A percentile compares a stretch with the other conserved stretches of the same genome.
Evolutionary conservation across 2,888 invertebrate species (phyloP).

Genomic region (Drosophila mercatorum): DNA sequence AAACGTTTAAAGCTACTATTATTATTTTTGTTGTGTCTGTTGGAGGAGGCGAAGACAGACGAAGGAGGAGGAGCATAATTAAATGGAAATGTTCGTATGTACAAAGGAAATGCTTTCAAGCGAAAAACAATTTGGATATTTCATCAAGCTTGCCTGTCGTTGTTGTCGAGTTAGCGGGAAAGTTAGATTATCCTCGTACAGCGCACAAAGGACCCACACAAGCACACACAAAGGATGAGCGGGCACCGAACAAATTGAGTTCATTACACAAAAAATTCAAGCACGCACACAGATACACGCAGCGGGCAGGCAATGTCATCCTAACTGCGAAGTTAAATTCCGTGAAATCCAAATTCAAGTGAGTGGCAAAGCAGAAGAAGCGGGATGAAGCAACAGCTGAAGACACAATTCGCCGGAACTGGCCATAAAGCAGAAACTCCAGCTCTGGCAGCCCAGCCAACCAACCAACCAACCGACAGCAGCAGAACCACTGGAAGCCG

Average conservation of each 20-base stretch:
- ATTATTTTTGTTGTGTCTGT: constrained; percentile 22
- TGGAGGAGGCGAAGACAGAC: not conserved
- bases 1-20: constrained; percentile 31
- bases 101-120: constrained; percentile 51
- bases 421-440: constrained; percentile 73
- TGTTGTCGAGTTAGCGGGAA: constrained; percentile 68
- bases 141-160: constrained; percentile 31
- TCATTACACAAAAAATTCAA: constrained; percentile 55
- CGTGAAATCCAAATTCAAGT: constrained; percentile 78
- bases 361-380: constrained; percentile 56
- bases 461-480: constrained; percentile 10
- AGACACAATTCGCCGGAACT: constrained; percentile 77
- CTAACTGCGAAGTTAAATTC: constrained; percentile 77
- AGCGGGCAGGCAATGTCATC: constrained; percentile 67
- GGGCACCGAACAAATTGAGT: constrained; percentile 44
- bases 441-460: constrained; percentile 31
- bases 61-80: constrained; percentile 38
- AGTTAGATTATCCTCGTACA: constrained; percentile 70
- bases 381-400: constrained; percentile 62
- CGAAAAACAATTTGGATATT: constrained; percentile 60
- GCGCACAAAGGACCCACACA: constrained; percentile 42
- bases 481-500: constrained; percentile 18
- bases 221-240: constrained; percentile 25
- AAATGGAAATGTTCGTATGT: constrained; percentile 54
- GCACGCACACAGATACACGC: constrained; percentile 33